Evolutionary conservation across 2,113 vertebrate species (phyloP).

Genomic region (Tauraco erythrolophus): DNA sequence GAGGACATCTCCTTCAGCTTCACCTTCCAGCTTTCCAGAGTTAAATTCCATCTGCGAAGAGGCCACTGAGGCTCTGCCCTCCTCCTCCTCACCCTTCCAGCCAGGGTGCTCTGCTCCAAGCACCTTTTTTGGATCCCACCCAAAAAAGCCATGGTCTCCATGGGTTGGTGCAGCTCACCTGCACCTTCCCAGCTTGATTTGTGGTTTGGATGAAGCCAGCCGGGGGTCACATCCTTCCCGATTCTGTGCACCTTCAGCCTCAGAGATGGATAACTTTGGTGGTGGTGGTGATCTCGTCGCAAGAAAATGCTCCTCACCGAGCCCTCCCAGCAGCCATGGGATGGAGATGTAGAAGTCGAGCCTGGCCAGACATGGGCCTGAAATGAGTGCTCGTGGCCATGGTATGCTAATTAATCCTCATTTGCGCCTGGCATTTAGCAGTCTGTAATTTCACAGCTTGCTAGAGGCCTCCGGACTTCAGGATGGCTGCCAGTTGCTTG

Average conservation of each 20-base stretch:
- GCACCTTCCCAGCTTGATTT: not conserved
- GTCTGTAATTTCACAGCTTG: not conserved
- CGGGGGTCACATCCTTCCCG: fast-evolving
- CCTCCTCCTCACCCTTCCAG: not conserved
- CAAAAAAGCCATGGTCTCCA: fast-evolving
- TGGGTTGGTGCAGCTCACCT: fast-evolving
- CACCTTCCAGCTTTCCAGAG: not conserved
- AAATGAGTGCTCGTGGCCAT: not conserved
- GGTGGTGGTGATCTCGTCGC: fast-evolving
- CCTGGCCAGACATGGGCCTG: not conserved
- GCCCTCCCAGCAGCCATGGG: fast-evolving
- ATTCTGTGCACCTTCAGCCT: not conserved
- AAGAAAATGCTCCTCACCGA: not conserved
- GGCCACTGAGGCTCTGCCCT: not conserved
- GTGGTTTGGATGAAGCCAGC: not conserved
- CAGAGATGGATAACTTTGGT: not conserved
- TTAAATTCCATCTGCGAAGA: not conserved
- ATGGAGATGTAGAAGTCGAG: not conserved
- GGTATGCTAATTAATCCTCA: not conserved
- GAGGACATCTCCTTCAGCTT: not conserved
- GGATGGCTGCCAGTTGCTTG: not conserved
- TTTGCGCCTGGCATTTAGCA: not conserved
- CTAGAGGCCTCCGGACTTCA: not conserved
- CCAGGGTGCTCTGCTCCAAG: not conserved
- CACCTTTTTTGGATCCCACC: no score